phyloP scores from a whole-genome alignment of 2,888 invertebrate species.

The Disparrhopalites patrizii region DNA sequence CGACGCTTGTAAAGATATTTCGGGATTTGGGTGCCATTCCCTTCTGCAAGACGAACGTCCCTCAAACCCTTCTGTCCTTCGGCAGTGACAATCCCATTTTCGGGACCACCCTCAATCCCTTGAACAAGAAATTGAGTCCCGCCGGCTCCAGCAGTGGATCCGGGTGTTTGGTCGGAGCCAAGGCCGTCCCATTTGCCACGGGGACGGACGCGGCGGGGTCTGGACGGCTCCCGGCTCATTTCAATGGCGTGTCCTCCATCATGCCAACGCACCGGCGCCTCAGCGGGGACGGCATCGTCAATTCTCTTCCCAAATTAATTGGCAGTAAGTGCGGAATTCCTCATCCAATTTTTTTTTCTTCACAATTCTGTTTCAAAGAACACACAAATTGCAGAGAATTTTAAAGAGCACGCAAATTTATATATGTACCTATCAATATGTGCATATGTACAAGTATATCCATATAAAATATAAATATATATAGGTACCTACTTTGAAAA shows the following conservation, averaged over 20 bases:
- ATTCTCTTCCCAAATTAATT: slow-evolving; percentile 33
- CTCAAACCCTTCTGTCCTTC: slow-evolving; percentile 49
- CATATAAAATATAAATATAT: too few relatives aligned
- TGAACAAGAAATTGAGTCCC: slow-evolving; percentile 35
- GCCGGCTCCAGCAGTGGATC: slow-evolving; percentile 42
- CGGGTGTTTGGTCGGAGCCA: slow-evolving; percentile 33
- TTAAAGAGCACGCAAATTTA: too few relatives aligned
- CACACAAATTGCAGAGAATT: too few relatives aligned
- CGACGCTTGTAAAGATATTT: slow-evolving; percentile 34
- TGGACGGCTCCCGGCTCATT: slow-evolving; percentile 29
- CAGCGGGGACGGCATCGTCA: slow-evolving; percentile 31
- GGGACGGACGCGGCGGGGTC: slow-evolving; percentile 33
- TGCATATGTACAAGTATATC: too few relatives aligned
- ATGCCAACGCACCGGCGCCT: slow-evolving; percentile 25
- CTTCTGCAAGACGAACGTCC: slow-evolving; percentile 49
- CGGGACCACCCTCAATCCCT: slow-evolving; percentile 39
- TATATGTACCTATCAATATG: too few relatives aligned
- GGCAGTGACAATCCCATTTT: slow-evolving; percentile 44
- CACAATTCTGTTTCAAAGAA: not conserved
- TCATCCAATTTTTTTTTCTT: not conserved
- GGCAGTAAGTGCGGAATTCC: slow-evolving; percentile 29
- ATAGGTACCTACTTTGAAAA: too few relatives aligned
- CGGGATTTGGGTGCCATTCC: slow-evolving; percentile 54
- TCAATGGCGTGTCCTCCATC: slow-evolving; percentile 25
- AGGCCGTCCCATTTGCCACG: slow-evolving; percentile 28